Evolutionary conservation across 2,113 vertebrate genomes (phyloP), one percentile per base, ranked within the genome.

Genomic region (Pheucticus melanocephalus): DNA sequence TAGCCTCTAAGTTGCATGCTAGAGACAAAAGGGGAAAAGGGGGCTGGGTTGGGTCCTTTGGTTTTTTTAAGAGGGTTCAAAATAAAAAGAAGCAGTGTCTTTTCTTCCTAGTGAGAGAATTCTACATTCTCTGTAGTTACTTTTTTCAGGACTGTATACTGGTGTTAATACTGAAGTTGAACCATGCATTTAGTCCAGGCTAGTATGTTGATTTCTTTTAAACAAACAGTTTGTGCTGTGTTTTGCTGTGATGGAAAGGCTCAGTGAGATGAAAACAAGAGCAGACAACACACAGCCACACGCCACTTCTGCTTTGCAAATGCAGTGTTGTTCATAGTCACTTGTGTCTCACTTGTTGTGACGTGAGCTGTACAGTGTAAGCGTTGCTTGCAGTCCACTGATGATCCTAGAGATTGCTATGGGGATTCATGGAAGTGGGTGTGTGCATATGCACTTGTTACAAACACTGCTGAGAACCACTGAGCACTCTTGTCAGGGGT

Each of bases 1-100:
- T 92, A 63, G 68, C 85, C 65, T 92, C 42, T 96, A 95, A 94
- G 39, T 96, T 97, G 94, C 97, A 96, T 97, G 92, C 91, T 93
- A 88, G 50, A 77, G 48, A 72, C 39, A 80, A 88, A 84, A 89
- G n/a, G 63, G 82, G 76, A 17, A 42, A 88, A 90, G 40, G 40
- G 53, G 76, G 22, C n/a, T 86, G 66, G 65, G 47, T 59, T 79
- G 65, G 44, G 35, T 23, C 63, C 39, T 68, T 68, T 4, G 35
- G 7, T 15, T 72, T 75, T 78, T 85, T 75, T 39, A 48, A 64
- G 82, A 59, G 22, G 31, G 40, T 28, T 37, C 23, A 76, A n/a
- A 63, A 27, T 50, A 59, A 23, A 39, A 51, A 53, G 27, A n/a
- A 66, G 35, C 63, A 60, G 12, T 77, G 66, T n/a, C 25, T 90